phyloP scores from a whole-genome alignment of 64 coral and sea anemone species.

The Dendronephthya gigantea region DNA sequence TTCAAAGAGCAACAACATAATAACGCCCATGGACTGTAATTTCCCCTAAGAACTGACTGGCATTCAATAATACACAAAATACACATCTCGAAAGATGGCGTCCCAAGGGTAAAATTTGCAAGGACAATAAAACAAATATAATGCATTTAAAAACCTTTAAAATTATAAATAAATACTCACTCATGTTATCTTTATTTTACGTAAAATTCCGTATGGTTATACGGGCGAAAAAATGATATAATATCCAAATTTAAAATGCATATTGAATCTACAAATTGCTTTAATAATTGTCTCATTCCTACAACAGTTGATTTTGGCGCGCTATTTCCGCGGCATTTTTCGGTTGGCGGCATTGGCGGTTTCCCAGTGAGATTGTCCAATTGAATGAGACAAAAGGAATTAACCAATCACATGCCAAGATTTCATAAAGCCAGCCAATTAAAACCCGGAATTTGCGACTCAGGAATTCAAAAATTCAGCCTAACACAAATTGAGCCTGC shows the following conservation, averaged over 20 bases:
- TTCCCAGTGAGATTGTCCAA: background rate
- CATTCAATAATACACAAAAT: too few species aligned
- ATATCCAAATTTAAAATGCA: background rate
- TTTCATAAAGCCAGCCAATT: too few species aligned
- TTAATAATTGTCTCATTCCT: background rate
- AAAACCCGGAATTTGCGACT: too few species aligned
- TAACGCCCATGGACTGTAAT: too few species aligned
- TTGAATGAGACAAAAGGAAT: background rate
- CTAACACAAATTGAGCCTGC: too few species aligned
- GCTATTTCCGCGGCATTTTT: constrained; percentile 9
- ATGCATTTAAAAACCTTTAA: background rate
- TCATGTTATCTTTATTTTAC: background rate
- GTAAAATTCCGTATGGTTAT: background rate
- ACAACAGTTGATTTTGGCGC: background rate
- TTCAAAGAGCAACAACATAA: too few species aligned
- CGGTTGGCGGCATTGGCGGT: background rate
- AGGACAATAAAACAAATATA: background rate
- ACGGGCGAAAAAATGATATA: background rate
- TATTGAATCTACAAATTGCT: background rate
- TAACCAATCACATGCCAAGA: background rate
- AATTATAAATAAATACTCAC: background rate
- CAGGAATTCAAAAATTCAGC: too few species aligned
- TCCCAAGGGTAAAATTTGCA: background rate
- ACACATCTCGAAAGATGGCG: background rate
- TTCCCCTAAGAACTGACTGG: too few species aligned